Conservation (phyloP, 2,113 vertebrate genomes). For the Colius striatus region DNA sequence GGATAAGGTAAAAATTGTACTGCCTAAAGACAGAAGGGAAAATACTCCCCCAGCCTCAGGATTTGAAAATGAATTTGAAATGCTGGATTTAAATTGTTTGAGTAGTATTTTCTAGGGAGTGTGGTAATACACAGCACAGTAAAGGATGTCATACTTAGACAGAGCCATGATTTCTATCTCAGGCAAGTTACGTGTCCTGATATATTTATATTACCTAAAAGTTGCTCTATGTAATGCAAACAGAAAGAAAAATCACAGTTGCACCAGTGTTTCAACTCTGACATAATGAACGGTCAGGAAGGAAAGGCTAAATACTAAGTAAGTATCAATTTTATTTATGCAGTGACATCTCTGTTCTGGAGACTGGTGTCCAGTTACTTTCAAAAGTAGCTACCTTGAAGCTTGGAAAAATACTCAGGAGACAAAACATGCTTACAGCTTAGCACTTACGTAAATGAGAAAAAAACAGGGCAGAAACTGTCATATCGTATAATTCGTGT, state of each 20-base stretch:
- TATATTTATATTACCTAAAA: neutral
- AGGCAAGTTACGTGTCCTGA: accelerated
- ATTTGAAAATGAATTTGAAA: neutral
- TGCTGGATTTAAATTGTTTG: neutral
- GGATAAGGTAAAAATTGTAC: neutral
- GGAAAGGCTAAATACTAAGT: neutral
- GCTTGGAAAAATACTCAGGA: neutral
- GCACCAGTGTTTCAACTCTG: neutral
- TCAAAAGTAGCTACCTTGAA: neutral
- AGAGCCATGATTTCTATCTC: neutral
- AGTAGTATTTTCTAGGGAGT: neutral
- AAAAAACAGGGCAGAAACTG: neutral
- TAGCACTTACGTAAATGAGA: neutral
- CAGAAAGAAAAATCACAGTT: neutral
- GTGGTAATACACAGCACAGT: neutral
- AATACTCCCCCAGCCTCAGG: neutral
- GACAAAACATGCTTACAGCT: neutral
- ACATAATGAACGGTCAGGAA: neutral
- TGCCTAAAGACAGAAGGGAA: neutral
- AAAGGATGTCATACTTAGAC: neutral
- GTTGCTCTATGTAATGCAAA: neutral
- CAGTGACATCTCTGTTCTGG: neutral
- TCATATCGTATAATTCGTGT: neutral
- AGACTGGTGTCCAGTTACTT: neutral
- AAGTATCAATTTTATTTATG: neutral